phyloP scores from a whole-genome alignment of 1,140 invertebrate genomes.

The Drosophila parvula region DNA sequence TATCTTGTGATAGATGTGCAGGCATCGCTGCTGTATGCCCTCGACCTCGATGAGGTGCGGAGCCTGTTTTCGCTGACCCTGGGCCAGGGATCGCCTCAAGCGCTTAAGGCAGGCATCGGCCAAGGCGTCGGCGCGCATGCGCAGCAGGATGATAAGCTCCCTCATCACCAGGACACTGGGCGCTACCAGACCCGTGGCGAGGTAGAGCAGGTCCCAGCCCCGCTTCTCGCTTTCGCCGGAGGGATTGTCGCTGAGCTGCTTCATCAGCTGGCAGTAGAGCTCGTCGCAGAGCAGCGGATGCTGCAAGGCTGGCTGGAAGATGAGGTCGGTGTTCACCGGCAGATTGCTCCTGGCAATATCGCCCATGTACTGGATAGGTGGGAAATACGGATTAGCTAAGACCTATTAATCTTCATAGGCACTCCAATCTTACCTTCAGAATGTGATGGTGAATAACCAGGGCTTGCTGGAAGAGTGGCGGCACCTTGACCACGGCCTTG shows the following conservation, averaged over 20 bases:
- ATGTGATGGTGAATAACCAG: constrained; percentile 91
- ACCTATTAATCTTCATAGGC: too few relatives aligned
- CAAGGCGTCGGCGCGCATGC: constrained; percentile 90
- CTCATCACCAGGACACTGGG: constrained; percentile 87
- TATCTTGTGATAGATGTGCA: constrained; percentile 96
- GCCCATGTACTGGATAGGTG: constrained; percentile 91
- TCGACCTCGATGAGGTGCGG: constrained; percentile 97
- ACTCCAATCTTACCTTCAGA: constrained; percentile 86
- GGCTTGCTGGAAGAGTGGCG: constrained; percentile 90
- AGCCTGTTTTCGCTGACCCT: constrained; percentile 93
- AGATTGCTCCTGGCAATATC: constrained; percentile 92
- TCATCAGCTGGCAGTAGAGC: constrained; percentile 97
- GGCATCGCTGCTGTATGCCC: constrained; percentile 96
- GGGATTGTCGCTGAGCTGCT: constrained; percentile 95
- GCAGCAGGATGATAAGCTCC: constrained; percentile 90
- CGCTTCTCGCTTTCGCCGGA: constrained; percentile 93
- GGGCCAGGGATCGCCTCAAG: constrained; percentile 91
- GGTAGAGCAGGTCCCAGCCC: constrained; percentile 97
- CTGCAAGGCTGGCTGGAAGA: constrained; percentile 92
- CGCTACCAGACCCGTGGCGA: constrained; percentile 93
- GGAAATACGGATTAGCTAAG: not conserved
- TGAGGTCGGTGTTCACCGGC: constrained; percentile 91
- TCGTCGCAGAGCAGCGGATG: constrained; percentile 94
- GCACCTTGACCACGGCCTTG: constrained; percentile 91
- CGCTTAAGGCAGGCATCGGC: constrained; percentile 93